Percentiles rank a stretch among this genome's conserved stretches.
Evolutionary conservation across 1,140 invertebrate genomes (phyloP).

Genomic region (Globodera rostochiensis): DNA sequence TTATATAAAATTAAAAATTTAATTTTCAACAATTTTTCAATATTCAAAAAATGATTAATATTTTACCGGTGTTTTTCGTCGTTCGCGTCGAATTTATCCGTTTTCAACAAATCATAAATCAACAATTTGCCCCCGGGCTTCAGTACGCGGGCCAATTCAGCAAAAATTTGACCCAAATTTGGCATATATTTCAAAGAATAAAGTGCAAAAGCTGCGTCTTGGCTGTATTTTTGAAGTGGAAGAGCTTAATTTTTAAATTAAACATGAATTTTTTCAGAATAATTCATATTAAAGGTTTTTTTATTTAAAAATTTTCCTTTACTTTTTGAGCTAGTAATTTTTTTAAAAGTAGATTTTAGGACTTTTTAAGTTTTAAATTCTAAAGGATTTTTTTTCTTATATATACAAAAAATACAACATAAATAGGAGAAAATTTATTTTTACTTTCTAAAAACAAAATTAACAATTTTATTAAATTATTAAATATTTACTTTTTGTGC

Average conservation of each 20-base stretch:
- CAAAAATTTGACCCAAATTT: slow-evolving; percentile 51
- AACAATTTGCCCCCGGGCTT: slow-evolving; percentile 58
- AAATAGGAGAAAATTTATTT: background rate
- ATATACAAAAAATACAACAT: background rate
- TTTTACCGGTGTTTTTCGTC: slow-evolving; percentile 56
- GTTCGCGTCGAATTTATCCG: slow-evolving; percentile 53
- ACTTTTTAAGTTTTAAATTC: too few relatives aligned
- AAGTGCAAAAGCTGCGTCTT: slow-evolving; percentile 62
- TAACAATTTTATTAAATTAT: too few relatives aligned
- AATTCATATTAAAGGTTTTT: too few relatives aligned
- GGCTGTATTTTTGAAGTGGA: slow-evolving; percentile 56
- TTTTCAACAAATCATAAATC: slow-evolving; percentile 63
- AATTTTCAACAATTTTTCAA: background rate
- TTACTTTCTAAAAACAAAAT: background rate
- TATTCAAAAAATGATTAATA: background rate
- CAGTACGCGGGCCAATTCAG: slow-evolving; percentile 52
- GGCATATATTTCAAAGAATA: slow-evolving; percentile 64
- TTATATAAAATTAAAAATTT: background rate
- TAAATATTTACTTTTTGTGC: slow-evolving; percentile 66
- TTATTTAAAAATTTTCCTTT: too few relatives aligned
- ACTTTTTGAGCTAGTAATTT: too few relatives aligned
- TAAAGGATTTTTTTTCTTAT: too few relatives aligned
- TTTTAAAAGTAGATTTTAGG: too few relatives aligned
- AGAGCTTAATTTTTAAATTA: slow-evolving; percentile 34
- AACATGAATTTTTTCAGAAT: too few relatives aligned